These are phyloP conservation scores for Takifugu flavidus DNA, from an alignment of 2,113 vertebrate species.

Conservation along the genomic window DNA sequence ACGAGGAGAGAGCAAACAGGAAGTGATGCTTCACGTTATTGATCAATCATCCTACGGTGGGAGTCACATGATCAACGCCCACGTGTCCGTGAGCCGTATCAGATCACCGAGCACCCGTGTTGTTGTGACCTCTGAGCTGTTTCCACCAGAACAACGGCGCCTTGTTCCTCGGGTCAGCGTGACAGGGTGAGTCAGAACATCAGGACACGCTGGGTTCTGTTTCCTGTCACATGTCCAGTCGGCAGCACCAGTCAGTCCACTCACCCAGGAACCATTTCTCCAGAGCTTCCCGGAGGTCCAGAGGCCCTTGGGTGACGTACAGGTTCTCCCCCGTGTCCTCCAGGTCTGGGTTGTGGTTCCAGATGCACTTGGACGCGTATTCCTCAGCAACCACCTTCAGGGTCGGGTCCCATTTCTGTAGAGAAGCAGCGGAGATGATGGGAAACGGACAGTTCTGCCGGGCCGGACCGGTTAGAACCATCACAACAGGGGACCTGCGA, in stretches of 20 bases:
- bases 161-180: neutral
- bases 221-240: neutral
- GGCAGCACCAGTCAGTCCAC: neutral
- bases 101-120: neutral
- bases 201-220: neutral
- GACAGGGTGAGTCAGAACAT: neutral
- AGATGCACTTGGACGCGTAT: slow-evolving; percentile 66
- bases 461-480: no score
- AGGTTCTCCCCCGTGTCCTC: slow-evolving; percentile 69
- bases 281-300: slow-evolving; percentile 51
- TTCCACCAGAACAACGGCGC: neutral
- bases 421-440: neutral
- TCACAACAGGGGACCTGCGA: no score
- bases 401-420: slow-evolving; percentile 64
- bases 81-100: no score
- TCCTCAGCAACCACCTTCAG: slow-evolving; percentile 55
- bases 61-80: no score
- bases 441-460: no score
- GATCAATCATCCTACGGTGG: no score
- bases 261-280: slow-evolving; percentile 71
- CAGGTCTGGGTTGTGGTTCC: slow-evolving; percentile 67
- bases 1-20: no score
- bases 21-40: no score
- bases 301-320: slow-evolving; percentile 13
- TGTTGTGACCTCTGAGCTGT: neutral